Base-by-base conservation (phyloP, 1,140 invertebrate genomes). In the Stratiolaelaps scimitus region DNA sequence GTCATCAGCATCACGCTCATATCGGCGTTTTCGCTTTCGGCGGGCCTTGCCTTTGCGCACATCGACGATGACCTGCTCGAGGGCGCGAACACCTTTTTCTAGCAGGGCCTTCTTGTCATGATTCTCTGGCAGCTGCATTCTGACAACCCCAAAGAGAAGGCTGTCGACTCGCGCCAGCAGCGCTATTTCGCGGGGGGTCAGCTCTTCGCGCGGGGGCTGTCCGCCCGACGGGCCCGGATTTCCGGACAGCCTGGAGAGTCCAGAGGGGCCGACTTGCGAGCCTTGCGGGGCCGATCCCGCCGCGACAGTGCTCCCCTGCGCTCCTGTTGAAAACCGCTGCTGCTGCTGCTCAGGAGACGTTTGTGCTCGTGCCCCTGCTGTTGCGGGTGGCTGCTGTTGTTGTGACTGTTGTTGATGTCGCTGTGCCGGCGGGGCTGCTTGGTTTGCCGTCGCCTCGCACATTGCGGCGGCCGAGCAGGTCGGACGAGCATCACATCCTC, bases 41-140 rank as follows among this genome's bases (percentile, higher is more conserved):
- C 53, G 53, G 20, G 26, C 53, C 20, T 26, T 34, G 15, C 53
- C 13, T 17, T 34, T 26, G 20, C 53, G 53, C 15, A 60, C 53
- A 34, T 60, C 53, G 26, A 60, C 10, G 53, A 60, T 60, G 26
- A 60, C 53, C 34, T 34, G 53, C 26, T 60, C 53, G 53, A 60
- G 53, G 34, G 53, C 53, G 26, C 34, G 53, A 10, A 60, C 53
- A 29, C 53, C 53, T 10, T 60, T 60, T 23, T 60, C 53, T 26
- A 60, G 26, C 2, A 60, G 53, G 15, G 53, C 53, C 53, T 60
- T 60, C 23, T 60, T 60, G 2, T 23, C 34, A 15, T 60, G 53
- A 23, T 60, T 60, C 10, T 60, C 53, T 23, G 53, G 53, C 53
- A 60, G 53, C 26, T 60, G 53, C 53, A 60, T 60, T 17, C 53